Evolutionary conservation across 2,888 invertebrate species (phyloP), one percentile per base, ranked within the genome.

Genomic region (Agrotis puta): DNA sequence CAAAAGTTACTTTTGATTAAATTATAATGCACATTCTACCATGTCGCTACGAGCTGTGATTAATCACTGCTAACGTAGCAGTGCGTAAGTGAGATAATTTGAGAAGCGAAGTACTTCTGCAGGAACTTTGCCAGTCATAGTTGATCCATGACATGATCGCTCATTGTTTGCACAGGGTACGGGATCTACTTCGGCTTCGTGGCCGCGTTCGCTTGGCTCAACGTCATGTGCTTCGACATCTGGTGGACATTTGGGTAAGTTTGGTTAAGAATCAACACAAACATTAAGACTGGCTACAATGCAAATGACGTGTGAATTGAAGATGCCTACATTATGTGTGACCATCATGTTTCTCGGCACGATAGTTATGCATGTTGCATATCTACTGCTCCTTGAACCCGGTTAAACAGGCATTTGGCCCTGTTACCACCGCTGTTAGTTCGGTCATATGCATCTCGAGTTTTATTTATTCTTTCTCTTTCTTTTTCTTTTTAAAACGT

Each of bases 191-290:
- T 97, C 89, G 96, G 97, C 71, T 97, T 98, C 88, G 96, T 97
- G 88, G 97, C 97, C 14, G 97, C 98, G 63, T 98, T 98, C 90
- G 96, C 97, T 65, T 98, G 98, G 98, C 96, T 98, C 88, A 98
- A 97, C 94, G 97, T 98, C 89, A 98, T 98, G 97, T 98, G 98
- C 91, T 97, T 98, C 94, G 98, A 98, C 96, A 98, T 98, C 92
- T 98, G 98, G 98, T 97, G 97, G 97, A 98, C 98, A 86, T 97
- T 98, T 92, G 97, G 97, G 98, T 98, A 92, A 97, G 97, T 95
- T 85, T 81, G 75, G 87, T 79, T 87, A 85, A 81, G 82, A 80
- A 82, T 80, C 79, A 87, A 88, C 83, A 87, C 83, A 88, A 87
- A 87, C 86, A 87, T 83, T 83, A 64, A 71, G 72, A 70, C 74